Conservation (phyloP, 2,113 vertebrate genomes). For the Epinephelus cyanopodus region DNA sequence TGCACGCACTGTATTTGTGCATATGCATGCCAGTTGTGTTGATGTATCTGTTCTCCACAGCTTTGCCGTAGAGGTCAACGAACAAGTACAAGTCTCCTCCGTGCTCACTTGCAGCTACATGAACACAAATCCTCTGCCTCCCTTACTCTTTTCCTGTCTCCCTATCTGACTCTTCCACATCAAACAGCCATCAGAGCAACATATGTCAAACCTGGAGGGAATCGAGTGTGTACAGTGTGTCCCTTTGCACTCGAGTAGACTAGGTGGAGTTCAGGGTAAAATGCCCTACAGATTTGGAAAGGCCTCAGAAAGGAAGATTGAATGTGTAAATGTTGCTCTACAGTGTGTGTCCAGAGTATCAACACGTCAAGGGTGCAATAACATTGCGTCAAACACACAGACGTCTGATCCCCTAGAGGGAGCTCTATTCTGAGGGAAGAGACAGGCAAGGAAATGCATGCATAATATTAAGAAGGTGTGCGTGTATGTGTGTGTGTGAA, state of each 20-base stretch:
- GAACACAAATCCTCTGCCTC: conserved; percentile 49
- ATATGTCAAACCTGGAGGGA: conserved; percentile 65
- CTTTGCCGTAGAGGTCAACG: conserved; percentile 79
- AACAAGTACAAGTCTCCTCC: conserved; percentile 74
- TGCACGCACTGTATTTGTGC: conserved; percentile 57
- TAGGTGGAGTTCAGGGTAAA: conserved; percentile 32
- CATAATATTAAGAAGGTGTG: conserved; percentile 70
- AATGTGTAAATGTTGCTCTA: conserved; percentile 54
- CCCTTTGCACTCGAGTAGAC: conserved; percentile 31
- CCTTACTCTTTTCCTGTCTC: conserved; percentile 50
- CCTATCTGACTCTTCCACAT: conserved; percentile 36
- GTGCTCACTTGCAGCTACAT: conserved; percentile 66
- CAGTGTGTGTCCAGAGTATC: conserved; percentile 55
- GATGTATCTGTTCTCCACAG: conserved; percentile 79
- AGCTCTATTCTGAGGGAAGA: conserved; percentile 75
- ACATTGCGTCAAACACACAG: conserved; percentile 62
- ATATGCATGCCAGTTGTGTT: conserved; percentile 77
- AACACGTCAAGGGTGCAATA: conserved; percentile 61
- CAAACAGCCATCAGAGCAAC: conserved; percentile 68
- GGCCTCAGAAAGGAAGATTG: conserved; percentile 40
- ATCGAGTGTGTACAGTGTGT: conserved; percentile 7
- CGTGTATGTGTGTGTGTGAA: conserved; percentile 45
- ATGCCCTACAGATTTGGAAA: conserved; percentile 40
- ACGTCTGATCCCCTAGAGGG: conserved; percentile 74
- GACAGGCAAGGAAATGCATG: conserved; percentile 69